A percentile compares a stretch with the other conserved stretches of the same genome.
Conservation (phyloP, 2,797 vertebrate species). For the Prunella strophiata region DNA sequence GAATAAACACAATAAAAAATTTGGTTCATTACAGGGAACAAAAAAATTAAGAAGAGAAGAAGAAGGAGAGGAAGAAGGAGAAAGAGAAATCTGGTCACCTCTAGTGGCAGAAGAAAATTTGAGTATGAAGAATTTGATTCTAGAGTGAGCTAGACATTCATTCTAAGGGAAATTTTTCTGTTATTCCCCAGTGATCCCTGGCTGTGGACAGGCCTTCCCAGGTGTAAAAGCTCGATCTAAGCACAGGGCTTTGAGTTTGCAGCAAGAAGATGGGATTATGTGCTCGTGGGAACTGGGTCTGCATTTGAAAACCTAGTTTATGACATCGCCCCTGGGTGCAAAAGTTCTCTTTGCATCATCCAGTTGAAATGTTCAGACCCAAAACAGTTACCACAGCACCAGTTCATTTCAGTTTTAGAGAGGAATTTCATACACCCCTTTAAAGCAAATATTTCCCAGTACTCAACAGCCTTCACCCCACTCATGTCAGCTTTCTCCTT, state of each 20-base stretch:
- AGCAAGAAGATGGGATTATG: background rate
- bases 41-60: background rate
- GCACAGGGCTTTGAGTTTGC: background rate
- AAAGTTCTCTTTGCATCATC: background rate
- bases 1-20: background rate
- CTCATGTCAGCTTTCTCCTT: background rate
- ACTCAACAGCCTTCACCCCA: background rate
- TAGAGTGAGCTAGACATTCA: background rate
- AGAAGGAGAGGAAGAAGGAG: background rate
- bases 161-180: background rate
- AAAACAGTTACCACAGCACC: background rate
- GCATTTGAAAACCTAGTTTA: background rate
- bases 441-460: background rate
- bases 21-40: background rate
- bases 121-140: background rate
- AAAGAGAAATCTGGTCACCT: background rate
- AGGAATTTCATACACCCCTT: background rate
- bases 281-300: accelerated
- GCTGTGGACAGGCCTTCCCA: background rate
- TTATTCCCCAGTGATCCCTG: background rate
- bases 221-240: background rate
- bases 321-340: background rate
- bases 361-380: background rate
- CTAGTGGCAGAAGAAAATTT: background rate
- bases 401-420: background rate